These are phyloP conservation scores for Phalacrocorax carbo DNA, from an alignment of 2,113 vertebrate genomes.

Conservation along the genomic window DNA sequence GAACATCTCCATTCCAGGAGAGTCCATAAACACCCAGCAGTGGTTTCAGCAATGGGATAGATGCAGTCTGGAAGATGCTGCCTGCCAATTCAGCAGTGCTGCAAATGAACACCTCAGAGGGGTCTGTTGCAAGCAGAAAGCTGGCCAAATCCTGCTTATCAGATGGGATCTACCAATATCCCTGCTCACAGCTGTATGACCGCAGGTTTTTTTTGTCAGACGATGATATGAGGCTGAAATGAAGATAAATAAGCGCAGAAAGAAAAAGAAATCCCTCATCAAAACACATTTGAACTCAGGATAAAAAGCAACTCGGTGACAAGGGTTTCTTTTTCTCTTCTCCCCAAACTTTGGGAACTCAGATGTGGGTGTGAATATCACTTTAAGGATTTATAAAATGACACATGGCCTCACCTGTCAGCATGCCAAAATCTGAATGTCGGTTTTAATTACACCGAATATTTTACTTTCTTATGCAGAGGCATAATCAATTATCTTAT, in stretches of 20 bases:
- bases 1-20: not conserved
- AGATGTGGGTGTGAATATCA: conserved; percentile 67
- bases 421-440: conserved; percentile 72
- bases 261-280: not conserved
- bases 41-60: fast-evolving
- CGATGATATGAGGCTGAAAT: not conserved
- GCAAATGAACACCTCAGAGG: fast-evolving
- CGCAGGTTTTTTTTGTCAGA: not conserved
- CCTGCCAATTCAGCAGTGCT: not conserved
- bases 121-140: not conserved
- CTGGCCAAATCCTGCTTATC: not conserved
- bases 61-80: fast-evolving
- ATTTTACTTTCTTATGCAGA: conserved; percentile 81
- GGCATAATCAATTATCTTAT: conserved; percentile 84
- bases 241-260: conserved; percentile 36
- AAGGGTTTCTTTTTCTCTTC: not conserved
- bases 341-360: conserved; percentile 60
- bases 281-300: not conserved
- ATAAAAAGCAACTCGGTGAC: not conserved
- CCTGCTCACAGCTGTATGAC: not conserved
- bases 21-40: not conserved
- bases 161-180: conserved; percentile 1
- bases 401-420: conserved; percentile 78
- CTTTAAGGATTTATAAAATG: conserved; percentile 72
- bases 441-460: conserved; percentile 80